Conservation (phyloP, 2,113 vertebrate species). For the Crotalus tigris region DNA sequence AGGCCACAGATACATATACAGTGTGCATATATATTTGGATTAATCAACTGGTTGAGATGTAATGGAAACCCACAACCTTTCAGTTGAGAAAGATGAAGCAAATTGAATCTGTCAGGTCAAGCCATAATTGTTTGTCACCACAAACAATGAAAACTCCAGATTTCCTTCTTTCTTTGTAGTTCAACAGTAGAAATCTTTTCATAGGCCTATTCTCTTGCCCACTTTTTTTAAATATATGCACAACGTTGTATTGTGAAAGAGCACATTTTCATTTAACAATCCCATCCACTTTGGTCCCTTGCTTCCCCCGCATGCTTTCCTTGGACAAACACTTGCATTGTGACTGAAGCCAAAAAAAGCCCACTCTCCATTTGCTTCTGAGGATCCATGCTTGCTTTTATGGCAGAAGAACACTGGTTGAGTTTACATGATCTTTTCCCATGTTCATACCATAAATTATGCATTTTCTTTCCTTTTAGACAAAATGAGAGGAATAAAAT, state of each 20-base stretch:
- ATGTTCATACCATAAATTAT: not conserved
- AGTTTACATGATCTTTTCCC: constrained; percentile 45
- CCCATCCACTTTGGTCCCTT: constrained; percentile 37
- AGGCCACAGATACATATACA: not conserved
- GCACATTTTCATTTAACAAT: constrained; percentile 50
- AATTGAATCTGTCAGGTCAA: not conserved
- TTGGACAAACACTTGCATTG: constrained; percentile 63
- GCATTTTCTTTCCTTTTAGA: constrained; percentile 6
- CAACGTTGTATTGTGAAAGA: constrained; percentile 63
- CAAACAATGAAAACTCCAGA: constrained; percentile 52
- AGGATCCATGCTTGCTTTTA: constrained; percentile 34
- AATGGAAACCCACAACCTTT: not conserved
- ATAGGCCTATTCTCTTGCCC: not conserved
- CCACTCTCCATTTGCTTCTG: constrained; percentile 45
- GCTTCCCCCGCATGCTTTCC: constrained; percentile 50
- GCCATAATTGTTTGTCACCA: not conserved
- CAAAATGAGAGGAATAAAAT: constrained; percentile 8
- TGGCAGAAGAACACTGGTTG: constrained; percentile 53
- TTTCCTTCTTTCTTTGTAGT: constrained; percentile 37
- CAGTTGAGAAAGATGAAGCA: not conserved
- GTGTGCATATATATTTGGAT: not conserved
- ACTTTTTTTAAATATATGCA: constrained; percentile 34
- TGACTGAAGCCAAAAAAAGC: constrained; percentile 60
- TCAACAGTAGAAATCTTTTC: constrained; percentile 57
- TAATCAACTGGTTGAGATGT: not conserved